phyloP scores from a whole-genome alignment of 2,113 vertebrate genomes.

The Hipposideros armiger region DNA sequence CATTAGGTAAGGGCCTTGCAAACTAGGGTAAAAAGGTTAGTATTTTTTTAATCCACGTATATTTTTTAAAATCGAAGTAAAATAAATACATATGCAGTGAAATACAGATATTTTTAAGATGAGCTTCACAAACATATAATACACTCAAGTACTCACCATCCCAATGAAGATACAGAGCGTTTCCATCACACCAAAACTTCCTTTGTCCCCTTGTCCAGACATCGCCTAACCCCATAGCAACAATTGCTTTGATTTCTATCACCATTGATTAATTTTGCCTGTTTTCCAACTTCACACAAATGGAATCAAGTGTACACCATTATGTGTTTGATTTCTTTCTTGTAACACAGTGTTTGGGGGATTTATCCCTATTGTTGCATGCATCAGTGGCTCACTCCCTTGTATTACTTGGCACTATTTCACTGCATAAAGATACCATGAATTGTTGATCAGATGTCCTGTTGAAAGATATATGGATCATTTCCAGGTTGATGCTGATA shows the following conservation, averaged over 20 bases:
- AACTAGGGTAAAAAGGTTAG: neutral
- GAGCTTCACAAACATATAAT: neutral
- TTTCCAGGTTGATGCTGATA: neutral
- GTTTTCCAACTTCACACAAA: neutral
- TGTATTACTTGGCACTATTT: neutral
- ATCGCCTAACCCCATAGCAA: neutral
- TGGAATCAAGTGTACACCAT: neutral
- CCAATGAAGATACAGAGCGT: neutral
- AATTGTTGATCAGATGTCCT: neutral
- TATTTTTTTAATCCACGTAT: neutral
- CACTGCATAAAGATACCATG: neutral
- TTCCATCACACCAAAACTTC: neutral
- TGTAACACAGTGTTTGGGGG: neutral
- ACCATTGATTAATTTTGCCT: neutral
- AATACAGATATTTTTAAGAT: neutral
- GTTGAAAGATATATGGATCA: neutral
- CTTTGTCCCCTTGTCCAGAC: neutral
- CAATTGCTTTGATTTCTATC: neutral
- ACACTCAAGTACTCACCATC: too few species aligned
- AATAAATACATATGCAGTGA: neutral
- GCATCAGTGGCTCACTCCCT: neutral
- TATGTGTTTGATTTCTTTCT: neutral
- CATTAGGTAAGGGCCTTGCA: neutral
- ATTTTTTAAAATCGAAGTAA: neutral
- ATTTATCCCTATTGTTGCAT: neutral